Percentiles rank a stretch among this genome's conserved stretches.
These are phyloP conservation scores for Eolophus roseicapilla DNA, from an alignment of 2,113 vertebrate genomes.

Conservation along the genomic window DNA sequence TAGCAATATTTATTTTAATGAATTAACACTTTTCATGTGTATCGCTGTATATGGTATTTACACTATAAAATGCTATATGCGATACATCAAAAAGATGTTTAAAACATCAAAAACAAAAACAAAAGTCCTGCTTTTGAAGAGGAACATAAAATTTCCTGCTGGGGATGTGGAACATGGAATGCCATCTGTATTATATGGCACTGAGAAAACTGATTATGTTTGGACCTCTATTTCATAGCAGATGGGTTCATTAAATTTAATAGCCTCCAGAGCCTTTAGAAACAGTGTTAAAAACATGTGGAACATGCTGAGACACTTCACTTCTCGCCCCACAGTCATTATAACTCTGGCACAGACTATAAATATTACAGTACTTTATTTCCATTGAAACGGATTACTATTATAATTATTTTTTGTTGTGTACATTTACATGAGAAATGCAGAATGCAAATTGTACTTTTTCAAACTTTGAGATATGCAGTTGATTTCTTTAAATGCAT, in stretches of 20 bases:
- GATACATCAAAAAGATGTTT: slow-evolving; percentile 71
- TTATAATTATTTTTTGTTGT: slow-evolving; percentile 67
- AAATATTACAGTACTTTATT: slow-evolving; percentile 82
- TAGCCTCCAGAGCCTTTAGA: slow-evolving; percentile 85
- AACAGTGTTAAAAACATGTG: slow-evolving; percentile 83
- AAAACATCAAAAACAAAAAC: slow-evolving; percentile 63
- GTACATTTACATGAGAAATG: slow-evolving; percentile 62
- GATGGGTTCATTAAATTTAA: slow-evolving; percentile 93
- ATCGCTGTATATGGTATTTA: slow-evolving; percentile 45
- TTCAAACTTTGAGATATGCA: neutral
- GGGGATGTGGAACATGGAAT: slow-evolving; percentile 70
- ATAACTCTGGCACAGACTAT: slow-evolving; percentile 78
- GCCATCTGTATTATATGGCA: slow-evolving; percentile 81
- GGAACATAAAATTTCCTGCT: slow-evolving; percentile 70
- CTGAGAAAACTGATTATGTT: slow-evolving; percentile 77
- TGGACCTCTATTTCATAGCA: slow-evolving; percentile 82
- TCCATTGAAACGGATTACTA: slow-evolving; percentile 75
- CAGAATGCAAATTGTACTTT: slow-evolving; percentile 30
- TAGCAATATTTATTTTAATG: slow-evolving; percentile 51
- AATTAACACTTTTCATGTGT: slow-evolving; percentile 44
- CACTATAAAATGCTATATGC: slow-evolving; percentile 46
- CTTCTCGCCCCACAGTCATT: slow-evolving; percentile 79
- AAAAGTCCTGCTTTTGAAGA: slow-evolving; percentile 48
- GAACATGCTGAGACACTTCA: slow-evolving; percentile 84
- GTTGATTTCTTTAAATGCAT: slow-evolving; percentile 14